Evolutionary conservation across 2,113 vertebrate genomes (phyloP).

Genomic region (Corydoras maculifer): DNA sequence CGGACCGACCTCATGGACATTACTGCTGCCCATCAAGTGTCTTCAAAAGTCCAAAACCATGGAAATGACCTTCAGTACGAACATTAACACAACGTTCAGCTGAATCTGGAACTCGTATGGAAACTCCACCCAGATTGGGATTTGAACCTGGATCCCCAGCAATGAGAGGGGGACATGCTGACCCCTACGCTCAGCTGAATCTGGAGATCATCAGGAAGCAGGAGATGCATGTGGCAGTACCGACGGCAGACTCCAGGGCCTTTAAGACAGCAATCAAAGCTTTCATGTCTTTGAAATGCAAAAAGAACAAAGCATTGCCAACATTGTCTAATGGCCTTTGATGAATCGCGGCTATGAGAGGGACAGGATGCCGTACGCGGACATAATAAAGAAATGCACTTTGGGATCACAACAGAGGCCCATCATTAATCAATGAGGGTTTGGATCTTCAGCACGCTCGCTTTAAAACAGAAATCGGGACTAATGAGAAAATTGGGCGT

Average conservation of each 20-base stretch:
- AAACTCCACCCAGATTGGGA: too few relatives aligned
- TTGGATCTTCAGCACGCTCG: not conserved
- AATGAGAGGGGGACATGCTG: too few relatives aligned
- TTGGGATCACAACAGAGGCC: not conserved
- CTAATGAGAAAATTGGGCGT: constrained; percentile 17
- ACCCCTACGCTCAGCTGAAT: too few relatives aligned
- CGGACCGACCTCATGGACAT: too few relatives aligned
- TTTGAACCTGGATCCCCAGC: too few relatives aligned
- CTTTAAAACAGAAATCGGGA: constrained; percentile 4
- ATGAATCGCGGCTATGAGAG: not conserved
- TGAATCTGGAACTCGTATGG: too few relatives aligned
- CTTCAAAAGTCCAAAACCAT: too few relatives aligned
- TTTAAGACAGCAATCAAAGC: not conserved
- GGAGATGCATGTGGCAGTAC: not conserved
- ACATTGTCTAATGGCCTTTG: not conserved
- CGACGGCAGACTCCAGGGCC: not conserved
- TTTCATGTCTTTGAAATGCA: constrained; percentile 23
- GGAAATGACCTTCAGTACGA: too few relatives aligned
- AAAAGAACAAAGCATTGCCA: constrained; percentile 12
- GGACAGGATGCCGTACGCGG: not conserved
- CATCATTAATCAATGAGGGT: not conserved
- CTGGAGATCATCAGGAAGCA: not conserved
- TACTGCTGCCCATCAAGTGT: too few relatives aligned
- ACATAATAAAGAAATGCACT: not conserved
- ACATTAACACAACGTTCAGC: too few relatives aligned